A percentile compares a stretch with the other conserved stretches of the same genome.
Evolutionary conservation across 2,888 invertebrate species (phyloP).

Genomic region (Eumacrocentrus americanus): DNA sequence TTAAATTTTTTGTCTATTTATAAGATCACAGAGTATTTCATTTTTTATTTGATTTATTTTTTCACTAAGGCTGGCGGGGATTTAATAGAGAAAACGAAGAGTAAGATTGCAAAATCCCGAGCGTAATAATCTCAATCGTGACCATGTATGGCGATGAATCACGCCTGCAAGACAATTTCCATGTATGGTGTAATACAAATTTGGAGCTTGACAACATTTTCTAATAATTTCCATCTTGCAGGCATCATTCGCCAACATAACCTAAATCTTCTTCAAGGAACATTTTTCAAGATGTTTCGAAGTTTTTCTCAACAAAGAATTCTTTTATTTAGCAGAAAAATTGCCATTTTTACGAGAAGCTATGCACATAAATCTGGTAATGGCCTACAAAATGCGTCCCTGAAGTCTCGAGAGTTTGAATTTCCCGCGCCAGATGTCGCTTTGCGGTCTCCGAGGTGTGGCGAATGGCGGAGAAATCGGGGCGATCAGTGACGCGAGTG

Average conservation of each 20-base stretch:
- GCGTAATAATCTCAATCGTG: slow-evolving; percentile 11
- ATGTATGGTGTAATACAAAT: slow-evolving; percentile 22
- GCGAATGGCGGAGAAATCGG: slow-evolving; percentile 27
- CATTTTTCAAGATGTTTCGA: neutral
- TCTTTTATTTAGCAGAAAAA: too few relatives aligned
- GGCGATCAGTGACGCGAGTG: slow-evolving; percentile 31
- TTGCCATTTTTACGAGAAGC: too few relatives aligned
- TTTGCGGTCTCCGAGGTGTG: too few relatives aligned
- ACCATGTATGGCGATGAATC: slow-evolving; percentile 36
- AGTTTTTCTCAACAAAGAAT: neutral
- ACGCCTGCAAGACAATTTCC: slow-evolving; percentile 24
- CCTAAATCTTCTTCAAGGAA: neutral
- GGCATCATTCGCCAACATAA: neutral
- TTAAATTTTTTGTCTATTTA: too few relatives aligned
- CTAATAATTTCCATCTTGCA: neutral
- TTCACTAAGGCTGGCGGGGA: too few relatives aligned
- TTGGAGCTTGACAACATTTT: slow-evolving; percentile 8
- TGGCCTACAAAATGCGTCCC: slow-evolving; percentile 34
- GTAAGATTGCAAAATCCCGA: slow-evolving; percentile 31
- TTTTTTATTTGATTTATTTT: too few relatives aligned
- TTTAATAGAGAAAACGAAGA: too few relatives aligned
- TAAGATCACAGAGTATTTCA: too few relatives aligned
- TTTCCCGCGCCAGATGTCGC: slow-evolving; percentile 21
- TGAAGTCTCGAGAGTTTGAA: neutral
- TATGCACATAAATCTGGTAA: slow-evolving; percentile 23